Evolutionary conservation across 2,113 vertebrate genomes (phyloP).

Genomic region (Nansenia antarctica): DNA sequence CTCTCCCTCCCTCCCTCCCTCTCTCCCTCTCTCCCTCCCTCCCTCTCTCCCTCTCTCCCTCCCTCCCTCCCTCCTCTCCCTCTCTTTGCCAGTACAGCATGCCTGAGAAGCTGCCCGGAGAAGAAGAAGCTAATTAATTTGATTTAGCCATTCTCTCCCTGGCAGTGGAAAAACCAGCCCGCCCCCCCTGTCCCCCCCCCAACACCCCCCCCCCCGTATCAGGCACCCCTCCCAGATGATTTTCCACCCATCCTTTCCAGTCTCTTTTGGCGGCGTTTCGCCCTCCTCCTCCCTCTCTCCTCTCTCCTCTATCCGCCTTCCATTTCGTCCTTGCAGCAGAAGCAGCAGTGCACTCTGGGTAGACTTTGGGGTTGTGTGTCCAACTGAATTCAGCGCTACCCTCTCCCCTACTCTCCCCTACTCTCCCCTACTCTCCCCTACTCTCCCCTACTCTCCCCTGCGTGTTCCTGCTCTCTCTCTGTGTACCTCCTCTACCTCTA

Average conservation of each 20-base stretch:
- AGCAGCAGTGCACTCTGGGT: neutral
- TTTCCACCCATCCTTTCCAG: constrained; percentile 78
- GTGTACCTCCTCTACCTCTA: neutral
- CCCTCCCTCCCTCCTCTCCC: constrained; percentile 31
- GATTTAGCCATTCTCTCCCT: constrained; percentile 77
- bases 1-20: constrained; percentile 37
- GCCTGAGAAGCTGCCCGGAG: constrained; percentile 79
- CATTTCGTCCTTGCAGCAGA: neutral
- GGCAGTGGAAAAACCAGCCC: constrained; percentile 76
- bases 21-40: constrained; percentile 50
- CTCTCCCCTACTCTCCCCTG: no score
- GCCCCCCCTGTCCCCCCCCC: constrained; percentile 14
- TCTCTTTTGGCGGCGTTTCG: constrained; percentile 64
- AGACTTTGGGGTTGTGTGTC: neutral
- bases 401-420: no score
- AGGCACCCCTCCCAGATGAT: constrained; percentile 74
- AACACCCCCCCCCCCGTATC: constrained; percentile 51
- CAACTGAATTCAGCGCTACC: neutral
- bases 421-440: no score
- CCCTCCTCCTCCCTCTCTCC: constrained; percentile 32
- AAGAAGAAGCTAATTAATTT: constrained; percentile 85
- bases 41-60: neutral
- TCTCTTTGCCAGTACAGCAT: constrained; percentile 67
- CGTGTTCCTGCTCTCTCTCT: neutral
- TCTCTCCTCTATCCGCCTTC: neutral